Evolutionary conservation across 35 echinoderm and acorn worm species (phyloP).

Genomic region (Strongylocentrotus purpuratus): DNA sequence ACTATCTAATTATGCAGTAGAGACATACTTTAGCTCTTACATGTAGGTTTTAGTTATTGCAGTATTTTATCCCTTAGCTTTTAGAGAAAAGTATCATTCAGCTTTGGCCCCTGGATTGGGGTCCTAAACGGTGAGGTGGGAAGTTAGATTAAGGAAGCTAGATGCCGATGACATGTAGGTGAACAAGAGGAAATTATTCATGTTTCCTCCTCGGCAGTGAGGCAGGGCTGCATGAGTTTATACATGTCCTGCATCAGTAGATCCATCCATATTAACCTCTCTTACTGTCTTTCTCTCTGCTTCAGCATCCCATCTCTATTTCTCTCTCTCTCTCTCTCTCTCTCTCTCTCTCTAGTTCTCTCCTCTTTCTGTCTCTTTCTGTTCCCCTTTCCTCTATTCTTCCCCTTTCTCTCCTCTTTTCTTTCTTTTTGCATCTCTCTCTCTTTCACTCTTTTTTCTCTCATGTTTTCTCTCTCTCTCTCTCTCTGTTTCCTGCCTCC

Average conservation of each 20-base stretch:
- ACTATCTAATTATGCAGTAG: not conserved
- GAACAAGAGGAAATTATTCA: slow-evolving; percentile 50
- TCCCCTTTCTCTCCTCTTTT: no score
- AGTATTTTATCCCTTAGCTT: no score
- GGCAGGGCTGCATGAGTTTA: not conserved
- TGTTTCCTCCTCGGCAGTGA: not conserved
- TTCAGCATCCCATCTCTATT: no score
- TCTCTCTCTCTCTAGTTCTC: not conserved
- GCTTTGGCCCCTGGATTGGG: not conserved
- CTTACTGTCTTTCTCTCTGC: not conserved
- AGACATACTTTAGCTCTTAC: not conserved
- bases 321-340: not conserved
- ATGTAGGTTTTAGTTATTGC: not conserved
- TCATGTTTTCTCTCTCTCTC: not conserved
- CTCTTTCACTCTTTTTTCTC: not conserved
- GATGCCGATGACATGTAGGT: slow-evolving; percentile 4
- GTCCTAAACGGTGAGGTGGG: not conserved
- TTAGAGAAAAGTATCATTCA: not conserved
- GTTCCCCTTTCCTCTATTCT: not conserved
- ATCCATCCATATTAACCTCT: not conserved
- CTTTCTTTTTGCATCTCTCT: no score
- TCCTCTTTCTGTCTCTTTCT: not conserved
- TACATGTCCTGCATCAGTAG: not conserved
- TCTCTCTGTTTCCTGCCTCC: not conserved
- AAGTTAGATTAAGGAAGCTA: not conserved